Base-by-base conservation (phyloP, 2,888 invertebrate species). In the Ptilodon capucinus region DNA sequence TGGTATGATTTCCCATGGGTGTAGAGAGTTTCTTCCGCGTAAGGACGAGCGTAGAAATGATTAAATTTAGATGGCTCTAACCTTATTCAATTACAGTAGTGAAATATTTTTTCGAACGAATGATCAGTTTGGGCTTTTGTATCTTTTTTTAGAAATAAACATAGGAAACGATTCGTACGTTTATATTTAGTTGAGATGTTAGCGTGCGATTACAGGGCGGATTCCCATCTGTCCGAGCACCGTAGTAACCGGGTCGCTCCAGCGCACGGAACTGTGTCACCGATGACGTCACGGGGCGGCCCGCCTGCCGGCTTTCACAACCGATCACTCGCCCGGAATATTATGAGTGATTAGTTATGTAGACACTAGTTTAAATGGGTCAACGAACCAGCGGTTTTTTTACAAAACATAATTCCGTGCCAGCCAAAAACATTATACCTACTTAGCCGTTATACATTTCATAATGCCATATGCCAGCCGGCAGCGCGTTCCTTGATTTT, bases 191-290 rank as follows among this genome's bases (percentile, higher is more conserved):
- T 51, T 61, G 48, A 64, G 57, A 61, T 46, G 17, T 32, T 40
- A 49, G 54, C 14, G 44, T 57, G 51, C 51, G 65, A 51, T 64
- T 55, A 62, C 58, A 56, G 64, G 64, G 57, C 62, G 38, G 64
- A 57, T 61, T 59, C 61, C 60, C 64, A 60, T 64, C 62, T 57
- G 55, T 57, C 51, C 57, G 51, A 45, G 51, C 50, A 17, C 39
- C 51, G 60, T 54, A 71, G 60, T 54, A 71, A 68, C 64, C 70
- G 59, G 71, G 73, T 71, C 70, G 69, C 68, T 68, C 61, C 64
- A 69, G 67, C 35, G 45, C 43, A 51, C 23, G 46, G 59, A 82
- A 75, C 70, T 78, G 73, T 81, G 81, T 79, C 81, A 79, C 53
- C 50, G 23, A 60, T 79, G 80, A 81, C 80, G 80, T 79, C 80